phyloP scores from a whole-genome alignment of 2,113 vertebrate genomes.

The Oenanthe melanoleuca region DNA sequence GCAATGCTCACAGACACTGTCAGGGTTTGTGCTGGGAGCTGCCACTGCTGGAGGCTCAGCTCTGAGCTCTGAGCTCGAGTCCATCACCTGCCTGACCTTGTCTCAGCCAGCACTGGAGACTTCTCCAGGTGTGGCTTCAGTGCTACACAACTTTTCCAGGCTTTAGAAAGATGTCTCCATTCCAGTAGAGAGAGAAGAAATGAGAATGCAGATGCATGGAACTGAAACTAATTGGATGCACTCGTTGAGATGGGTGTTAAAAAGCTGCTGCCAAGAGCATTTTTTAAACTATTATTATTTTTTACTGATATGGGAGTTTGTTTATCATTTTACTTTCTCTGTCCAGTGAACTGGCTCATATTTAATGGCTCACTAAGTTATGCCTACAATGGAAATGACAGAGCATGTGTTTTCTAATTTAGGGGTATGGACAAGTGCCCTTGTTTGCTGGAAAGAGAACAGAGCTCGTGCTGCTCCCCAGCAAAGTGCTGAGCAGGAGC shows the following conservation, averaged over 20 bases:
- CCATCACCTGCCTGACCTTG: not conserved
- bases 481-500: not conserved
- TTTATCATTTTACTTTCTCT: conserved; percentile 1
- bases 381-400: not conserved
- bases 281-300: not conserved
- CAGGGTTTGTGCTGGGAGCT: not conserved
- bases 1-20: accelerated
- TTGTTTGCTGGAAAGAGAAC: not conserved
- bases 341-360: conserved; percentile 8
- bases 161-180: not conserved
- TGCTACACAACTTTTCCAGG: not conserved
- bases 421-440: not conserved
- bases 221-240: not conserved
- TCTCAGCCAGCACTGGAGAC: not conserved
- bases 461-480: not conserved
- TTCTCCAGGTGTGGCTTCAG: not conserved
- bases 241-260: not conserved
- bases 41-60: not conserved
- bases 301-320: not conserved
- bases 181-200: not conserved
- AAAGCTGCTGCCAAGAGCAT: not conserved
- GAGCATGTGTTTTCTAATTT: not conserved
- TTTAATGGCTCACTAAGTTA: conserved; percentile 20
- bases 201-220: not conserved
- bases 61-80: accelerated